phyloP scores from a whole-genome alignment of 1,140 invertebrate species.

The Laupala kohalensis region DNA sequence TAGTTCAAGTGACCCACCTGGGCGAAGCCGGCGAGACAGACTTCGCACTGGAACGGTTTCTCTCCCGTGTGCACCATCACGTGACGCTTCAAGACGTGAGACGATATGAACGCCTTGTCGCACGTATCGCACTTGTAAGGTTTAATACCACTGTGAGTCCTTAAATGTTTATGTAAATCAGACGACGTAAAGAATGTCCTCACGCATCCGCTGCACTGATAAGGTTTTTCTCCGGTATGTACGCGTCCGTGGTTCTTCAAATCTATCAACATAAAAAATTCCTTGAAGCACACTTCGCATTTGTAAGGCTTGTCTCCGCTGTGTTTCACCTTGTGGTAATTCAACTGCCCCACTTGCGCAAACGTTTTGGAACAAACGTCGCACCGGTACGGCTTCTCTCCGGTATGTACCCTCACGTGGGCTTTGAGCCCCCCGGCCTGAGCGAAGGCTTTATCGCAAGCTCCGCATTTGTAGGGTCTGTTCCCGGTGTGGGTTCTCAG shows the following conservation, averaged over 20 bases:
- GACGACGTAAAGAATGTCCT: neutral
- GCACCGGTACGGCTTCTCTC: constrained; percentile 35
- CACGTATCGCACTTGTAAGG: neutral
- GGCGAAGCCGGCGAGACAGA: neutral
- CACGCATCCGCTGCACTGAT: neutral
- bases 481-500: constrained; percentile 36
- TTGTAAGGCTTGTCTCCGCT: constrained; percentile 43
- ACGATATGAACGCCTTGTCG: neutral
- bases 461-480: constrained; percentile 42
- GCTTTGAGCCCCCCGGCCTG: constrained; percentile 22
- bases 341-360: constrained; percentile 23
- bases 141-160: neutral
- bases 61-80: neutral
- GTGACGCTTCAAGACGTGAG: neutral
- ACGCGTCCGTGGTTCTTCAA: neutral
- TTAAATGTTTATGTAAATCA: neutral
- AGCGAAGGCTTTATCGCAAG: constrained; percentile 35
- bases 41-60: neutral
- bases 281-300: neutral
- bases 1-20: neutral
- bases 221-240: neutral
- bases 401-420: constrained; percentile 35
- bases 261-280: too few species aligned
- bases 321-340: constrained; percentile 20
- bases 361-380: constrained; percentile 27